Conservation (phyloP, 2,113 vertebrate genomes). For the Leptodactylus fuscus region DNA sequence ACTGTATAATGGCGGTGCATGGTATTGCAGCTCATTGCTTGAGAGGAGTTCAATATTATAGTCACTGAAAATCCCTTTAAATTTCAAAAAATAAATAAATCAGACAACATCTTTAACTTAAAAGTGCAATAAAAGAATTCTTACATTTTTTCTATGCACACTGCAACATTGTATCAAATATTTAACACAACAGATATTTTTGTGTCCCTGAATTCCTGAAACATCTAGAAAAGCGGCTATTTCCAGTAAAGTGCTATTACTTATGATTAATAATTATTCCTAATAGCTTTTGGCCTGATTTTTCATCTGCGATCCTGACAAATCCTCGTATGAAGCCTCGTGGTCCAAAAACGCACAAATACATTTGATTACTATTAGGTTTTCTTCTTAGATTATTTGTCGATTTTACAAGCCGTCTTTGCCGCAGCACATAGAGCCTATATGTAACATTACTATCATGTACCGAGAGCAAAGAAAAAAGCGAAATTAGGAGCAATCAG, state of each 20-base stretch:
- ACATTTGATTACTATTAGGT: neutral
- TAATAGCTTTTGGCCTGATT: neutral
- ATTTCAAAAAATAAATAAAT: too few species aligned
- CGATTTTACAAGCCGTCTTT: neutral
- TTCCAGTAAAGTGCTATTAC: neutral
- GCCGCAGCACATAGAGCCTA: neutral
- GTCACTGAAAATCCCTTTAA: too few species aligned
- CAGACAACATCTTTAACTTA: too few species aligned
- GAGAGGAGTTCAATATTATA: too few species aligned
- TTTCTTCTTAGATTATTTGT: neutral
- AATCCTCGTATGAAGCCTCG: neutral
- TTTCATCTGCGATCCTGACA: neutral
- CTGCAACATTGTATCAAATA: neutral
- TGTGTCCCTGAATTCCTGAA: too few species aligned
- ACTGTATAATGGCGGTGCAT: too few species aligned
- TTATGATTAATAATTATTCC: neutral
- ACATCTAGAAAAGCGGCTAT: neutral
- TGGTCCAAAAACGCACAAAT: neutral
- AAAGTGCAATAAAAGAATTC: too few species aligned
- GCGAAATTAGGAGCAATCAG: constrained; percentile 49
- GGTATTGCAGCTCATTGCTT: too few species aligned
- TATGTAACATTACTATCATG: neutral
- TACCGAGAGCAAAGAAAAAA: neutral
- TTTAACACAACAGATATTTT: neutral
- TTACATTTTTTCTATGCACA: too few species aligned